phyloP scores from a whole-genome alignment of 2,888 invertebrate species.

The Nemapogon koenigi region DNA sequence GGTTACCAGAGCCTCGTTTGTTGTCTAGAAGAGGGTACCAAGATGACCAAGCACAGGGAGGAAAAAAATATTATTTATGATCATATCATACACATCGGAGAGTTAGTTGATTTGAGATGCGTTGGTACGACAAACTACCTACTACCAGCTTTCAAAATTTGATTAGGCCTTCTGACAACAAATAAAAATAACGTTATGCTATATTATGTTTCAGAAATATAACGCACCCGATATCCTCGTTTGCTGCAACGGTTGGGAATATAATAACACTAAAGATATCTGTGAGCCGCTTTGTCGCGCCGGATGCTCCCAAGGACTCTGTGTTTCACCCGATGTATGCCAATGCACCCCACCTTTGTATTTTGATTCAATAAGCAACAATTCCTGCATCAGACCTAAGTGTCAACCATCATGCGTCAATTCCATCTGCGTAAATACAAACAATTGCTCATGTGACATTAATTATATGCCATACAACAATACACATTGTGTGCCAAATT shows the following conservation, averaged over 20 bases:
- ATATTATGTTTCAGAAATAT: conserved; percentile 30
- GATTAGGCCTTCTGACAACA: too few species aligned
- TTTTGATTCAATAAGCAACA: conserved; percentile 30
- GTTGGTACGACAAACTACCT: too few species aligned
- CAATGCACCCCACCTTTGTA: conserved; percentile 31
- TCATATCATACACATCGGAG: too few species aligned
- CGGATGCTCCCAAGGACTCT: conserved; percentile 49
- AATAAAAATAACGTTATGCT: not conserved
- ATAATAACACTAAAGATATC: conserved; percentile 27
- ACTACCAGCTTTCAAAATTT: too few species aligned
- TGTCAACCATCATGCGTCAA: conserved; percentile 38
- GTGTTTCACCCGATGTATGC: conserved; percentile 40
- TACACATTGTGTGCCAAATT: conserved; percentile 31
- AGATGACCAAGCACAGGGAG: too few species aligned
- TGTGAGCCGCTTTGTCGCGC: conserved; percentile 57
- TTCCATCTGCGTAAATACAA: conserved; percentile 31
- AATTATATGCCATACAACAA: conserved; percentile 28
- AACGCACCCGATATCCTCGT: conserved; percentile 16
- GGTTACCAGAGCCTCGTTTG: too few species aligned
- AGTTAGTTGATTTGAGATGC: too few species aligned
- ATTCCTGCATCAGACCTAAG: conserved; percentile 31
- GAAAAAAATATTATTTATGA: too few species aligned
- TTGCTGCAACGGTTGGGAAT: conserved; percentile 49
- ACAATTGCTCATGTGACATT: conserved; percentile 34
- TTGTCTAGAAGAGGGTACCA: too few species aligned